phyloP scores from a whole-genome alignment of 2,888 invertebrate species.

The Elysia crispata region DNA sequence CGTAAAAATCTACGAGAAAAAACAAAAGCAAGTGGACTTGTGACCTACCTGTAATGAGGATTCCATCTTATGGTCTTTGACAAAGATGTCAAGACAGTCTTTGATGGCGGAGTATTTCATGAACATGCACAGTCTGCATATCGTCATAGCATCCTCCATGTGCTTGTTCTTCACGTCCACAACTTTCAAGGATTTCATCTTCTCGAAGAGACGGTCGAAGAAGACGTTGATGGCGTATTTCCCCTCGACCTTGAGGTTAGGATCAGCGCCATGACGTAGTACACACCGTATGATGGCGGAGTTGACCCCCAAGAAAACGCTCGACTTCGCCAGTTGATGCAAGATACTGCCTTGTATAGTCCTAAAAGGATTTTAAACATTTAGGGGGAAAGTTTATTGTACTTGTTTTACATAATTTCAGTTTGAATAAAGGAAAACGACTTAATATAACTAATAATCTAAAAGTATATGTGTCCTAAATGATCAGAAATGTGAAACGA shows the following conservation, averaged over 20 bases:
- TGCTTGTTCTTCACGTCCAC: neutral
- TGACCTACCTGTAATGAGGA: neutral
- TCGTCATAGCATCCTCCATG: slow-evolving; percentile 25
- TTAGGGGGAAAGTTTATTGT: no score
- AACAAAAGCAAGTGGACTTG: no score
- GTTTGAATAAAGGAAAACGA: no score
- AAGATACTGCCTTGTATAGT: slow-evolving; percentile 58
- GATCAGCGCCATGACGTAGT: slow-evolving; percentile 64
- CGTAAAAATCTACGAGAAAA: no score
- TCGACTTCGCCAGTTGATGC: slow-evolving; percentile 58
- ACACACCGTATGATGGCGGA: slow-evolving; percentile 59
- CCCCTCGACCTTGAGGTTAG: slow-evolving; percentile 56
- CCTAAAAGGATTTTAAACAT: slow-evolving; percentile 35
- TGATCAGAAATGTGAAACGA: no score
- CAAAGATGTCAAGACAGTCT: slow-evolving; percentile 21
- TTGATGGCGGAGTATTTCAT: slow-evolving; percentile 9
- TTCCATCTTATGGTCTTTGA: slow-evolving; percentile 17
- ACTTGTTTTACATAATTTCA: no score
- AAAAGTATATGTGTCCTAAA: no score
- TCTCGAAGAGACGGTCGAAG: slow-evolving; percentile 43
- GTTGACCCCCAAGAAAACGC: slow-evolving; percentile 61
- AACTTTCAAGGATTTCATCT: neutral
- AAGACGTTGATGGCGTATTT: slow-evolving; percentile 49
- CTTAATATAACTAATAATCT: no score
- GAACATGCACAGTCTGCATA: slow-evolving; percentile 31